These are phyloP conservation scores for human DNA, from an alignment of 2,113 vertebrate species.

Conservation along the genomic window DNA sequence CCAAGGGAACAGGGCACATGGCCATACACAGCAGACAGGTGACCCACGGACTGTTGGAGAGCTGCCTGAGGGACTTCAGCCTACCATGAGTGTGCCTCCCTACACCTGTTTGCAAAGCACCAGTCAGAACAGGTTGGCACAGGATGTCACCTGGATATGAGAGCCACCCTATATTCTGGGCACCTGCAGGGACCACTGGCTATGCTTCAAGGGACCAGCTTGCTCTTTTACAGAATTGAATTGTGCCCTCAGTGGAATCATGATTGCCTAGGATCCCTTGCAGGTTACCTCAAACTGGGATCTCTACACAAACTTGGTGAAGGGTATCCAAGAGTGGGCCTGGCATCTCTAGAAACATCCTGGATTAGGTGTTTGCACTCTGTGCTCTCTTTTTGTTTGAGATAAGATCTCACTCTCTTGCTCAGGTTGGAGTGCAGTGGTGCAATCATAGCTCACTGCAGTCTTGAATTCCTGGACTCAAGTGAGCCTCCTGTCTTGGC, in stretches of 20 bases:
- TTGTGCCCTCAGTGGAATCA: background rate
- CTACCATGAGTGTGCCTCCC: background rate
- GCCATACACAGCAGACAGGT: background rate
- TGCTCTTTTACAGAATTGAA: background rate
- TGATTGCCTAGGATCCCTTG: background rate
- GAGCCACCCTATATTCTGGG: background rate
- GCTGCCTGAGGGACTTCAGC: background rate
- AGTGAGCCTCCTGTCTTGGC: too few species aligned
- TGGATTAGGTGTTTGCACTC: background rate
- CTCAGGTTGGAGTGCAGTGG: too few species aligned
- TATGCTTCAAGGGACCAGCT: background rate
- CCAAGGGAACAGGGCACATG: background rate
- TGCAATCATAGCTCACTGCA: too few species aligned
- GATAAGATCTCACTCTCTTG: too few species aligned
- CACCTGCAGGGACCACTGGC: background rate
- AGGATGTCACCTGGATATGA: background rate
- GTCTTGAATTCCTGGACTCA: too few species aligned
- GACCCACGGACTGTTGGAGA: background rate
- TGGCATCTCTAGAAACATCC: background rate
- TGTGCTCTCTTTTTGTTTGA: too few species aligned
- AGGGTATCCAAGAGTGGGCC: background rate
- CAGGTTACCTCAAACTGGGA: background rate
- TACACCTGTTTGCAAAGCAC: slow-evolving; percentile 22
- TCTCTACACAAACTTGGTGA: background rate
- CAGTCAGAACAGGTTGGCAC: slow-evolving; percentile 19